Evolutionary conservation across 1,140 invertebrate species (phyloP), one percentile per base, ranked within the genome.

Genomic region (Stratiolaelaps scimitus): DNA sequence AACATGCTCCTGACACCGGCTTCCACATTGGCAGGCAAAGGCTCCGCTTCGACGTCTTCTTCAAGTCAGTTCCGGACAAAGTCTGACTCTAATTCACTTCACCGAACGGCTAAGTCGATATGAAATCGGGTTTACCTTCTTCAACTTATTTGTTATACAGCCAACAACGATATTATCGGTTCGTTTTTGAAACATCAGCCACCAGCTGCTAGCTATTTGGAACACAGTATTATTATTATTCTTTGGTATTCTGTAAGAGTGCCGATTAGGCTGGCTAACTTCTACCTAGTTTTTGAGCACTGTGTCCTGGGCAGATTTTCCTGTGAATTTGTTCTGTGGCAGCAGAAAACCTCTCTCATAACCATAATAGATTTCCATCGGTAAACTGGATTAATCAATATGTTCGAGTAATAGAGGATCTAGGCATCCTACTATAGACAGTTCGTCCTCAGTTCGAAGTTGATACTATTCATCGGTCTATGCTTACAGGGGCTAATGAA

Each of bases 71-170:
- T 48, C 15, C 47, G 28, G 47, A 28, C 47, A 48, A 4, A 48
- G 28, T 28, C 5, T 15, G 20, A 28, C 20, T 15, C 19, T 48
- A 23, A 28, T 6, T 23, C 47, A 48, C 28, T 48, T 48, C 47
- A 19, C 28, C 19, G 4, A 15, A 48, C 4, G 47, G 28, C 15
- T 48, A 4, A 48, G 28, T 48, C 19, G 28, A 23, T 5, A 19
- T 28, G 20, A 19, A 28, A 48, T 48, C 20, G 47, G 47, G 7
- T 48, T 48, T 28, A 48, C 47, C 4, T 48, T 48, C 47, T 48
- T 48, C 47, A 4, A 48, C 4, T 48, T 48, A 19, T 48, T 48
- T 15, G 47, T 48, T 15, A 48, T 48, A 7, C 19, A 48, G 28
- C 20, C 20, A 4, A 48, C 47, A 15, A 48, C 47, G 7, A 19